Evolutionary conservation across 2,888 invertebrate genomes (phyloP), one percentile per base, ranked within the genome.

Genomic region (Marronus borbonicus): DNA sequence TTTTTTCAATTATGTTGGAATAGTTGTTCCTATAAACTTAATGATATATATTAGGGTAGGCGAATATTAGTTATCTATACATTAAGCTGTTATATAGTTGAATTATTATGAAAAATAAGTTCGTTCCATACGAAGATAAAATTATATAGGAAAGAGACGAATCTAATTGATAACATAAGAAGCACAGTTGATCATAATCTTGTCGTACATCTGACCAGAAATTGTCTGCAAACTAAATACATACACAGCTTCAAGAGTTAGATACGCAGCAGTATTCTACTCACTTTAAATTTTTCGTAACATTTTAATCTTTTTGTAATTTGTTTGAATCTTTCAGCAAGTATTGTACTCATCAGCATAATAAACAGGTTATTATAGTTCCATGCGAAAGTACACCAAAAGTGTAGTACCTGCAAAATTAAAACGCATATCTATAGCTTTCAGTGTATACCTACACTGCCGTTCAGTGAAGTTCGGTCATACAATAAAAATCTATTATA

Each of bases 31-130:
- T 70, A 68, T 12, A 39, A 78, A 10, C 10, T 28, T 36, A 28
- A 12, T 55, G 44, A 44, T 44, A 8, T 44, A 12, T 44, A 44
- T 12, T 44, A 12, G 10, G 31, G 44, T 44, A 12, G 8, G 8
- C 8, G 8, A 44, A 8, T 44, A 12, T 44, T 44, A 12, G 44
- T 44, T 44, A 44, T 44, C 12, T 44, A 44, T 80, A 83, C 83
- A 90, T 90, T 86, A 94, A 89, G 36, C 92, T 93, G 83, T 92
- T 90, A 83, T 93, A 94, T 8, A 94, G 89, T 84, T 94, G 93
- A 70, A 93, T 89, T 78, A 94, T 93, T 81, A 94, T 93, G 84
- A 94, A 94, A 86, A 93, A 94, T 69, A 95, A 89, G 86, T 95
- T 94, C 80, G 92, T 93, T 14, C 91, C 88, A 82, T 93, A 94